Evolutionary conservation across 2,797 vertebrate species (phyloP).

Genomic region (Fringilla coelebs): DNA sequence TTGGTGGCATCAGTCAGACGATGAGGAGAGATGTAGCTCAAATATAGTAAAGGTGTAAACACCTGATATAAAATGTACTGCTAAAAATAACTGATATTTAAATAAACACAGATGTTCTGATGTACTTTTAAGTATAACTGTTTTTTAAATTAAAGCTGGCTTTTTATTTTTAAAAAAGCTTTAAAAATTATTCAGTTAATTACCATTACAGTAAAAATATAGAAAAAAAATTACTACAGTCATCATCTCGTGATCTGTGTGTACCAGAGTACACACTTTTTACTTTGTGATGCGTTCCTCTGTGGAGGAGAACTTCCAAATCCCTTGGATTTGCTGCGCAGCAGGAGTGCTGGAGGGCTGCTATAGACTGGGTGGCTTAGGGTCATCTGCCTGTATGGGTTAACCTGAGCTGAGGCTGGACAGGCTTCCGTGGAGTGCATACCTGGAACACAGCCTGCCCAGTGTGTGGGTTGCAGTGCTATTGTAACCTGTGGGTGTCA

Average conservation of each 20-base stretch:
- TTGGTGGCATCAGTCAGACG: background rate
- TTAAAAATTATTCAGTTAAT: background rate
- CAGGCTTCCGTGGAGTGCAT: background rate
- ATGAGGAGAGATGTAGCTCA: background rate
- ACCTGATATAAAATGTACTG: background rate
- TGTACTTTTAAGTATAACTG: background rate
- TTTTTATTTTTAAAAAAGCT: background rate
- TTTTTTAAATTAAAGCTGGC: background rate
- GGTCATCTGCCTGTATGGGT: background rate
- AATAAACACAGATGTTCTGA: background rate
- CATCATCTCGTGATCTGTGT: background rate
- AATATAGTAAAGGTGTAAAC: background rate
- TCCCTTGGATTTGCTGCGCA: background rate
- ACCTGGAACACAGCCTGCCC: background rate
- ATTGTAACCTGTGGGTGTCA: constrained; percentile 4
- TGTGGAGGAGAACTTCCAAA: background rate
- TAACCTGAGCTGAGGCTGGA: background rate
- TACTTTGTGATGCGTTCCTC: background rate
- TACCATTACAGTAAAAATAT: background rate
- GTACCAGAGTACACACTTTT: background rate
- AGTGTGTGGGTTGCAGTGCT: background rate
- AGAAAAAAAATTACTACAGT: background rate
- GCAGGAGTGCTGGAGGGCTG: background rate
- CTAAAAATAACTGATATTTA: background rate
- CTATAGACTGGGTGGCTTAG: background rate